These are phyloP conservation scores for Dorcus parallelipipedus DNA, from an alignment of 2,888 invertebrate species.

Conservation along the genomic window DNA sequence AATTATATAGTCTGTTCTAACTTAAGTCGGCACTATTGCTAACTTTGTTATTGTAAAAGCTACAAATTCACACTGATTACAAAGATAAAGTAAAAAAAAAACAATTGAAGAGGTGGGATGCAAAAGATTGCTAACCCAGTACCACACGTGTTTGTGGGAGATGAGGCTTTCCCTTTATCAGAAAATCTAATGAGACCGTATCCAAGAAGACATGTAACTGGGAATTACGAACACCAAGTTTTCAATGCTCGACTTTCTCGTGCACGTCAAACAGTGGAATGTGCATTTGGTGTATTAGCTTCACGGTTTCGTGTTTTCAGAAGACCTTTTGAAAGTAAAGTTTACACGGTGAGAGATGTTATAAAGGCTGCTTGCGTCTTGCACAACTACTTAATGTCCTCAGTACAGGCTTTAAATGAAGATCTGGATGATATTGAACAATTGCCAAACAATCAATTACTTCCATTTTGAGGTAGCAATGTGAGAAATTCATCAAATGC, in stretches of 20 bases:
- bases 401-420: neutral
- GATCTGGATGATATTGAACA: neutral
- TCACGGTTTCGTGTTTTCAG: conserved; percentile 12
- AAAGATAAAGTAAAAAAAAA: no score
- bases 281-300: conserved; percentile 15
- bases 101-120: no score
- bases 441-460: no score
- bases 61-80: no score
- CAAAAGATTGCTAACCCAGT: conserved; percentile 6
- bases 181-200: conserved; percentile 16
- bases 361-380: conserved; percentile 11
- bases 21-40: no score
- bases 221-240: conserved; percentile 7
- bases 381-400: conserved; percentile 6
- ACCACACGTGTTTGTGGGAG: conserved; percentile 15
- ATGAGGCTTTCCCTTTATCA: conserved; percentile 19
- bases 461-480: no score
- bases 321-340: conserved; percentile 4
- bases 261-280: conserved; percentile 16
- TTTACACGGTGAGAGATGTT: conserved; percentile 6
- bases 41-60: no score
- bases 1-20: no score
- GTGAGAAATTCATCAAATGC: no score
- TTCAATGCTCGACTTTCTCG: conserved; percentile 16
- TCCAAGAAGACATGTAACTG: conserved; percentile 8